These are phyloP conservation scores for Brachyrhaphis roseni DNA, from an alignment of 2,797 vertebrate genomes.

Conservation along the genomic window DNA sequence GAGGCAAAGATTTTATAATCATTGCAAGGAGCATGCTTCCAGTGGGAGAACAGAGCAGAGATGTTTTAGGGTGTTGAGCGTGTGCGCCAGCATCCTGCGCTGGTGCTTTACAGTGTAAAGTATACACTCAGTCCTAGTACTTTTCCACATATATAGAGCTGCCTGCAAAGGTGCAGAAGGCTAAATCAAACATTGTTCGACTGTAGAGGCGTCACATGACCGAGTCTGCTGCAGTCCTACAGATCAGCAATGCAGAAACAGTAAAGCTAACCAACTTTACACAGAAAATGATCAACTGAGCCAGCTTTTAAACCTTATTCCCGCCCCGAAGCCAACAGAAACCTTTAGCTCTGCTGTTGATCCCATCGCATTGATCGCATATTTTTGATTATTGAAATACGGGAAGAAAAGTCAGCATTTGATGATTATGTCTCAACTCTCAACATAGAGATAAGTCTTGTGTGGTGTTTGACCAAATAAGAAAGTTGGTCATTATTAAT, in stretches of 20 bases:
- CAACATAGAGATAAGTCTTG: background rate
- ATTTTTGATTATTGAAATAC: background rate
- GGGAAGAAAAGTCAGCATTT: background rate
- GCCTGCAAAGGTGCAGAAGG: conserved; percentile 27
- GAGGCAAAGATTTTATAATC: background rate
- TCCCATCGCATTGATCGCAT: background rate
- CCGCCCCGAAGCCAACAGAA: background rate
- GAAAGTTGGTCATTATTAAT: background rate
- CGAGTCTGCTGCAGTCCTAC: conserved; percentile 28
- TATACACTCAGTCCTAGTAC: conserved; percentile 17
- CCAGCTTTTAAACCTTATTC: conserved; percentile 2
- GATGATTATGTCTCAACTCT: background rate
- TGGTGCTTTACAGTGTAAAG: conserved; percentile 36
- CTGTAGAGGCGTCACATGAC: conserved; percentile 9
- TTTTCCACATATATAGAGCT: conserved; percentile 20
- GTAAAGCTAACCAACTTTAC: conserved; percentile 33
- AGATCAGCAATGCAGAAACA: conserved; percentile 30
- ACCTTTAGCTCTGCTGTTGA: background rate
- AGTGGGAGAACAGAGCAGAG: conserved; percentile 26
- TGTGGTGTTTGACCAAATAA: background rate
- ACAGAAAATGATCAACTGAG: conserved; percentile 14
- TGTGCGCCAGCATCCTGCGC: conserved; percentile 19
- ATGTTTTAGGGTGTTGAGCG: conserved; percentile 16
- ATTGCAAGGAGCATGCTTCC: conserved; percentile 15
- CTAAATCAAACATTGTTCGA: conserved; percentile 22